Conservation (phyloP, 1,140 invertebrate species). For the Drosophila sucinea region DNA sequence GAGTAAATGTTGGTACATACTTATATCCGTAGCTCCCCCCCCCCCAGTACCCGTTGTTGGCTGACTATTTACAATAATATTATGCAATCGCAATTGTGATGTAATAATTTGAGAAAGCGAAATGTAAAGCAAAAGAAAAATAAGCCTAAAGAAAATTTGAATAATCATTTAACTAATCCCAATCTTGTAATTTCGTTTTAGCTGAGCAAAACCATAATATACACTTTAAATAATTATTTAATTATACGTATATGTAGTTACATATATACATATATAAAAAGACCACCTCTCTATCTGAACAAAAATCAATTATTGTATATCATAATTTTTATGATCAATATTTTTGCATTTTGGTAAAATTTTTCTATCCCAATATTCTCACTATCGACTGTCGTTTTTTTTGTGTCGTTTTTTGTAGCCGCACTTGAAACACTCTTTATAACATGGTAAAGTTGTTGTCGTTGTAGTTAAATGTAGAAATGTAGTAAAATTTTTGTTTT, state of each 20-base stretch:
- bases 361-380: background rate
- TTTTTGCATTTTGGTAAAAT: background rate
- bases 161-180: conserved; percentile 45
- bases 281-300: background rate
- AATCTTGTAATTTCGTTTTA: conserved; percentile 62
- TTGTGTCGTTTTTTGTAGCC: conserved; percentile 14
- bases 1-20: conserved; percentile 40
- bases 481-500: conserved; percentile 25
- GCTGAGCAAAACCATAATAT: conserved; percentile 37
- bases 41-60: conserved; percentile 47
- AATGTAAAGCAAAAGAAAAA: conserved; percentile 28
- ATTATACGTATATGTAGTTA: conserved; percentile 26
- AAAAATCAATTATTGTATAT: conserved; percentile 15
- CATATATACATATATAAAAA: conserved; percentile 19
- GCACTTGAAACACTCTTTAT: conserved; percentile 2
- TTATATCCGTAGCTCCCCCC: conserved; percentile 51
- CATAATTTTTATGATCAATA: background rate
- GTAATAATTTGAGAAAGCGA: conserved; percentile 29
- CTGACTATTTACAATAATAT: conserved; percentile 36
- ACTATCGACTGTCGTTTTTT: background rate
- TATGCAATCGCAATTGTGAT: conserved; percentile 56
- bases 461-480: conserved; percentile 26
- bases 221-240: conserved; percentile 28
- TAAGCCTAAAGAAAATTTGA: conserved; percentile 16
- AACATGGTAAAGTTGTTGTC: conserved; percentile 41